A percentile compares a stretch with the other conserved stretches of the same genome.
phyloP scores from a whole-genome alignment of 2,113 vertebrate genomes.

The Gallinago media region DNA sequence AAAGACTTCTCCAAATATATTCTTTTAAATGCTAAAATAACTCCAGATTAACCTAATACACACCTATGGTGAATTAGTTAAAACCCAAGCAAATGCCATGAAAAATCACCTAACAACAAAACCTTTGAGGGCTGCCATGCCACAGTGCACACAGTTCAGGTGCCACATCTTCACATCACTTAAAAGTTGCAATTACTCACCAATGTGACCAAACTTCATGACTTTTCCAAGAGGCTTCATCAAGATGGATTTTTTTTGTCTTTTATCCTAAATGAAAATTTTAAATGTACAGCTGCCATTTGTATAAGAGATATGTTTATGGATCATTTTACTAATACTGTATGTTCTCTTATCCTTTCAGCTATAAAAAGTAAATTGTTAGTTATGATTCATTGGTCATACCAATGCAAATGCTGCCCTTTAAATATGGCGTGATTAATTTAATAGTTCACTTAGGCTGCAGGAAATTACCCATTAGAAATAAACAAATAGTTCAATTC shows the following conservation, averaged over 20 bases:
- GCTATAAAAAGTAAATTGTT: slow-evolving; percentile 10
- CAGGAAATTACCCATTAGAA: not conserved
- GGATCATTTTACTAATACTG: slow-evolving; percentile 12
- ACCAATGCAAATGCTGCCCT: slow-evolving; percentile 57
- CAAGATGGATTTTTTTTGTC: not conserved
- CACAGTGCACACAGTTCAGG: rapidly evolving
- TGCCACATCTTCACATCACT: not conserved
- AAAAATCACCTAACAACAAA: not conserved
- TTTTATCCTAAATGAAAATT: not conserved
- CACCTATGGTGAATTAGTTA: not conserved
- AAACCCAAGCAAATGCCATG: not conserved
- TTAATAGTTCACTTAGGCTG: slow-evolving; percentile 1
- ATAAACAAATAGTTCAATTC: slow-evolving; percentile 6
- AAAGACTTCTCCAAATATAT: not conserved
- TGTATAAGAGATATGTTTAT: not conserved
- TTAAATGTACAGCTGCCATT: not conserved
- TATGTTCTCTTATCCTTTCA: not conserved
- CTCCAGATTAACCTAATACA: not conserved
- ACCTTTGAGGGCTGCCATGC: too few species aligned
- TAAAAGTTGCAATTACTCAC: not conserved
- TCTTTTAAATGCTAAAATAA: not conserved
- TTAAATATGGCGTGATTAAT: slow-evolving; percentile 40
- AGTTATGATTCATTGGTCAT: slow-evolving; percentile 31
- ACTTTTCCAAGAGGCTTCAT: not conserved
- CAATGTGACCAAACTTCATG: rapidly evolving